phyloP scores from a whole-genome alignment of 2,888 invertebrate species.

The Papilio demoleus region DNA sequence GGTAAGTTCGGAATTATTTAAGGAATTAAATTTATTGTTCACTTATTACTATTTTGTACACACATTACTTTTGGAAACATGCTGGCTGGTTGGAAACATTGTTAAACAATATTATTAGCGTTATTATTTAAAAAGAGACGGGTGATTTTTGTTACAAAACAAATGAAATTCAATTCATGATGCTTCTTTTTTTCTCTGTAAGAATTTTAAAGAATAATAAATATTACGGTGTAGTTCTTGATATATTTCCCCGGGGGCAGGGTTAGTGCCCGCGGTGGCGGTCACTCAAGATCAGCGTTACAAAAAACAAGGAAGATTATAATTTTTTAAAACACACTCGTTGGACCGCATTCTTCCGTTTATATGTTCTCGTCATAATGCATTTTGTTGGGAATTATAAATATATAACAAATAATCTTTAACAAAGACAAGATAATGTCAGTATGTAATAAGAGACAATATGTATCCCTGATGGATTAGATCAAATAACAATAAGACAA shows the following conservation, averaged over 20 bases:
- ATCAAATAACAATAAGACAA: background rate
- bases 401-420: constrained; percentile 1
- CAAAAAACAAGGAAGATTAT: constrained; percentile 53
- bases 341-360: constrained; percentile 32
- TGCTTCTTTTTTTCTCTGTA: background rate
- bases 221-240: constrained; percentile 10
- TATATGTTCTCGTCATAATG: constrained; percentile 11
- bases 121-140: background rate
- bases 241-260: constrained; percentile 48
- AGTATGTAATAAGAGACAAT: background rate
- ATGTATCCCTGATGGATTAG: background rate
- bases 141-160: background rate
- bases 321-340: constrained; percentile 46
- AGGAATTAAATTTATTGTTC: too few relatives aligned
- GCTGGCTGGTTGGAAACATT: background rate
- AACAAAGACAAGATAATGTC: background rate
- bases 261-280: constrained; percentile 62
- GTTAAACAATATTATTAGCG: background rate
- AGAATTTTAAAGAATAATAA: constrained; percentile 8
- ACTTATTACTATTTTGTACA: too few relatives aligned
- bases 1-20: too few relatives aligned
- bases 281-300: constrained; percentile 51
- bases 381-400: constrained; percentile 45
- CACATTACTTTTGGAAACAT: too few relatives aligned
- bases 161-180: background rate